Evolutionary conservation across 2,888 invertebrate species (phyloP), one percentile per base, ranked within the genome.

Genomic region (Mesochorus sp.): DNA sequence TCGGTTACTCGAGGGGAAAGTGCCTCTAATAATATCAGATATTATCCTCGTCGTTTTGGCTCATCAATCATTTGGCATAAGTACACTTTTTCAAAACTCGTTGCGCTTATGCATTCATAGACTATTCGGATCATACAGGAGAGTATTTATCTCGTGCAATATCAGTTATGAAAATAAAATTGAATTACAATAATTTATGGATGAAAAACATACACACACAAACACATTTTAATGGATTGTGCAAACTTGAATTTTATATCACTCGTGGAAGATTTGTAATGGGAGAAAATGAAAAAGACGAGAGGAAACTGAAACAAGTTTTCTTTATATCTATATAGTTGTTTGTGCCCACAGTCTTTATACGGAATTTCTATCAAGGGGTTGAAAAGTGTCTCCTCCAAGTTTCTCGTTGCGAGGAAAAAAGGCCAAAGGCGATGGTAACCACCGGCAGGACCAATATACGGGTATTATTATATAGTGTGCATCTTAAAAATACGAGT

Each of bases 401-500:
- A 37, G 34, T 57, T 75, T 55, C 53, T 61, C 24, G 26, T 31
- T 68, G 26, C 31, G 14, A 53, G 14, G 19, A 10, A 14, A 14
- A 17, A 5, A 19, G 39, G 3, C 4, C 8, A 10, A 28, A 47
- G 39, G 14, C 47, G 67, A 49, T 61, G 42, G 53, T 26, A 21
- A 47, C 34, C 57, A 24, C 47, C 57, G 21, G 26, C 24, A 34
- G 19, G 57, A 24, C 71, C 66, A 75, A 71, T 71, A 74, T 75
- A n/a, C n/a, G n/a, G n/a, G n/a, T n/a, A n/a, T n/a, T n/a, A n/a
- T n/a, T n/a, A n/a, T 17, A 21, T 14, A 24, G 6, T 14, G 42
- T 44, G 61, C 5, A 64, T 34, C 47, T 68, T 59, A 71, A 75
- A 76, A 66, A 55, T 67, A 76, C 68, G 67, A 57, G 39, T 42